Conservation (phyloP, 2,888 invertebrate species). For the Rotaria sp. region DNA sequence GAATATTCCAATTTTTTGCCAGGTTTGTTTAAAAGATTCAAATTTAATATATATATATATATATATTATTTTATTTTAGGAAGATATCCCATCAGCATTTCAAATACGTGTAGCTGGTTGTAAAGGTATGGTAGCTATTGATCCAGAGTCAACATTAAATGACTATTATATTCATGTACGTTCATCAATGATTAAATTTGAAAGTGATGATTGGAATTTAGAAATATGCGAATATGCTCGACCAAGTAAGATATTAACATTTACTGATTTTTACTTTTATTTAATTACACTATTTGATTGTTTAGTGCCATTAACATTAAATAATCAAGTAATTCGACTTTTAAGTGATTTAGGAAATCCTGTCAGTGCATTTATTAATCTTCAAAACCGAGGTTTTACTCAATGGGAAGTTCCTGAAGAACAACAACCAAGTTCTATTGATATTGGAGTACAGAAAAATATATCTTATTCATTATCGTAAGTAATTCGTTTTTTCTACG, state of each 20-base stretch:
- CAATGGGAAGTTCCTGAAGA: background rate
- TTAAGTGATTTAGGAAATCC: background rate
- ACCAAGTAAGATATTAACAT: background rate
- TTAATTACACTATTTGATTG: background rate
- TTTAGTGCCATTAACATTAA: background rate
- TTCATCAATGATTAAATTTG: constrained; percentile 35
- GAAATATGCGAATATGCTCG: constrained; percentile 21
- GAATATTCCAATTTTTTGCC: background rate
- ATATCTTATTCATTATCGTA: background rate
- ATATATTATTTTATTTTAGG: too few species aligned
- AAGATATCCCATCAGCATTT: constrained; percentile 29
- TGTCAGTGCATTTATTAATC: background rate
- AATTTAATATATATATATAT: background rate
- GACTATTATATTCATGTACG: constrained; percentile 30
- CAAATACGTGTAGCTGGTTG: constrained; percentile 38
- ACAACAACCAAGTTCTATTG: background rate
- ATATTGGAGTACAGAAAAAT: background rate
- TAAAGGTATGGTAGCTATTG: constrained; percentile 37
- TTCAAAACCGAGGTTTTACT: background rate
- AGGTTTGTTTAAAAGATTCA: background rate
- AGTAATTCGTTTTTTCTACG: background rate
- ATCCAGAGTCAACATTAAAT: constrained; percentile 28
- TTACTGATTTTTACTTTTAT: background rate
- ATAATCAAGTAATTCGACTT: constrained; percentile 11
- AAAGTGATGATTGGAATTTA: constrained; percentile 4